A percentile compares a stretch with the other conserved stretches of the same genome.
Evolutionary conservation across 2,888 invertebrate species (phyloP).

Genomic region (Nephrocerus scutellatus): DNA sequence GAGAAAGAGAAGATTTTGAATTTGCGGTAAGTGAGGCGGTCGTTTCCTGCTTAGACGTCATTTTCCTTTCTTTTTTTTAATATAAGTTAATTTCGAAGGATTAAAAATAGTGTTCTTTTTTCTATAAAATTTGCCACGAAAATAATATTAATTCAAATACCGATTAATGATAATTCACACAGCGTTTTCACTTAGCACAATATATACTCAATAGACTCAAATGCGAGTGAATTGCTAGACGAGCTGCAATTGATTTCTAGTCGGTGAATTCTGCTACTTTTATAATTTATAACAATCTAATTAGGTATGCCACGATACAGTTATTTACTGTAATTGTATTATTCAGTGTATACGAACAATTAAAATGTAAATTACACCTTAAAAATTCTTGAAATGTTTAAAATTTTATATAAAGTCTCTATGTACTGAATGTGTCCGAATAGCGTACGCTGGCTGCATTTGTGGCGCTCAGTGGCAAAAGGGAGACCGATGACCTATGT

Average conservation of each 20-base stretch:
- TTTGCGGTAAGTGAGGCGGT: slow-evolving; percentile 4
- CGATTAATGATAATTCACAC: slow-evolving; percentile 17
- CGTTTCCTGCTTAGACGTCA: slow-evolving; percentile 18
- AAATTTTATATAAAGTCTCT: too few species aligned
- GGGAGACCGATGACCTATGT: too few species aligned
- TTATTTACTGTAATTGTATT: slow-evolving; percentile 14
- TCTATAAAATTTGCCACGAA: neutral
- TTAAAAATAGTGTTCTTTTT: neutral
- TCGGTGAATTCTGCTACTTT: slow-evolving; percentile 25
- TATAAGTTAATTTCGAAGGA: slow-evolving; percentile 11
- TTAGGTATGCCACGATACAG: slow-evolving; percentile 33
- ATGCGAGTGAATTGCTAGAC: slow-evolving; percentile 36
- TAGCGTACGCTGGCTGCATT: too few species aligned
- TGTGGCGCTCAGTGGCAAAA: too few species aligned
- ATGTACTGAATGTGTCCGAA: too few species aligned
- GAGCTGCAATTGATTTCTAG: slow-evolving; percentile 34
- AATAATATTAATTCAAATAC: neutral
- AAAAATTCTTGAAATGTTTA: too few species aligned
- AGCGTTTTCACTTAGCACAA: slow-evolving; percentile 8
- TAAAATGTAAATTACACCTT: too few species aligned
- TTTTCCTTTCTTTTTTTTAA: slow-evolving; percentile 12
- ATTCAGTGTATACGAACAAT: neutral
- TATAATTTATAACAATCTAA: slow-evolving; percentile 27
- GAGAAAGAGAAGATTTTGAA: too few species aligned
- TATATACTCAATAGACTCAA: slow-evolving; percentile 10